Conservation (phyloP, 1,140 invertebrate genomes). For the Drosophila arizonae region DNA sequence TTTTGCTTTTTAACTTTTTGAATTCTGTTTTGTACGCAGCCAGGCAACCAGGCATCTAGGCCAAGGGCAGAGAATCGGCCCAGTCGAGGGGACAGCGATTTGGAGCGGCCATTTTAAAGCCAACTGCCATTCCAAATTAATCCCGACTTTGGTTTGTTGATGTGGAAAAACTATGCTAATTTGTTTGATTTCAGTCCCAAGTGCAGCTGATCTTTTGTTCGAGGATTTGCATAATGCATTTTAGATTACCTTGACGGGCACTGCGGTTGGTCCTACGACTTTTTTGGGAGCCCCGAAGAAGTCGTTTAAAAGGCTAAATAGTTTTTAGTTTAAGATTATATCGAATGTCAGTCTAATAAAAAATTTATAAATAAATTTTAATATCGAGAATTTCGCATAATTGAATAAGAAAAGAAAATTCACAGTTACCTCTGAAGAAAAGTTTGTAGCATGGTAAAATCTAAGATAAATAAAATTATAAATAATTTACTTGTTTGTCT, state of each 20-base stretch:
- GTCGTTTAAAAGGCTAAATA: conserved; percentile 10
- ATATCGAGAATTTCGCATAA: too few species aligned
- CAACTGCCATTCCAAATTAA: conserved; percentile 57
- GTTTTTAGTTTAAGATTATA: not conserved
- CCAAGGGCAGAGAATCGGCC: not conserved
- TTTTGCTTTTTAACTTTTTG: conserved; percentile 82
- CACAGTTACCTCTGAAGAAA: too few species aligned
- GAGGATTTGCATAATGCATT: conserved; percentile 70
- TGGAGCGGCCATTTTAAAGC: conserved; percentile 27
- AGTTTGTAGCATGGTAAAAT: too few species aligned
- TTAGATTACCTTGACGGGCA: conserved; percentile 46
- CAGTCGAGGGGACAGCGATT: not conserved
- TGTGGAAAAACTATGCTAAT: conserved; percentile 79
- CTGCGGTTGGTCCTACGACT: conserved; percentile 29
- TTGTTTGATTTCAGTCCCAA: conserved; percentile 46
- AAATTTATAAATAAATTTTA: too few species aligned
- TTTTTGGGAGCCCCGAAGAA: conserved; percentile 17
- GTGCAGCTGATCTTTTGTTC: conserved; percentile 45
- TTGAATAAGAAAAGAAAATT: too few species aligned
- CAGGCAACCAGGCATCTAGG: not conserved
- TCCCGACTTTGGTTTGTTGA: conserved; percentile 70
- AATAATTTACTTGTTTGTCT: too few species aligned
- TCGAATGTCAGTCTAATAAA: not conserved
- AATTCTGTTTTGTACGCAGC: conserved; percentile 44
- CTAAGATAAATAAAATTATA: too few species aligned